Base-by-base conservation (phyloP, 2,113 vertebrate genomes). In the Semicossyphus pulcher region DNA sequence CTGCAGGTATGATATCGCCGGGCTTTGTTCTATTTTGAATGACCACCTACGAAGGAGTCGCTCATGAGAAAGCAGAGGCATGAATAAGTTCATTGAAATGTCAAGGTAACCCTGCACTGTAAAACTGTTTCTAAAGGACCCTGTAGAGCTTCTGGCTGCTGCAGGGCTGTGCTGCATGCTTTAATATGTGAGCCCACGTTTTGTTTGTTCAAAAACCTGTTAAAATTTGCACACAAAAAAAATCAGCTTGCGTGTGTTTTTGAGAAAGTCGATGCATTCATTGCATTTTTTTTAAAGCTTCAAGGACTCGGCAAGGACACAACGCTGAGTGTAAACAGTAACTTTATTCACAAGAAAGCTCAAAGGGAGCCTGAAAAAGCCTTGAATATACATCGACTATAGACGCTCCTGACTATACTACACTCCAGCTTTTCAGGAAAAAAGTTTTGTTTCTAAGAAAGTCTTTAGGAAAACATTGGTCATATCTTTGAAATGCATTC, bases 1-100 rank as follows among this genome's bases (percentile, higher is more conserved):
- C 4, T n/a, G 41, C 5, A 49, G 34, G 21, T 31, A 6, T 56
- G 23, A 62, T 51, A 59, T 21, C 39, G 8, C 29, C 36, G 16
- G 2, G 23, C 45, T 76, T 51, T 29, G 12, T 37, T 73, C 15
- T 39, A 21, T 72, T 68, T 42, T 59, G 11, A 54, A 59, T 52
- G 48, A 74, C 53, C 23, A 45, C 4, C 29, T 36, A 21, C 31
- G 42, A 66, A 76, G 26, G 45, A 51, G 44, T 10, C 18, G 14
- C 23, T 65, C 34, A 25, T 28, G 21, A 15, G 4, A 49, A 28
- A 34, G 20, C 26, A 23, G 14, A 3, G 16, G 10, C 15, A 25
- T 51, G 28, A 14, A 21, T 25, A 12, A 32, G 53, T 52, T 49
- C n/a, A 66, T 3, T 18, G 23, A 69, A 52, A 68, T 34, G 39